Evolutionary conservation across 2,888 invertebrate species (phyloP).

Genomic region (Diplolepis rosae): DNA sequence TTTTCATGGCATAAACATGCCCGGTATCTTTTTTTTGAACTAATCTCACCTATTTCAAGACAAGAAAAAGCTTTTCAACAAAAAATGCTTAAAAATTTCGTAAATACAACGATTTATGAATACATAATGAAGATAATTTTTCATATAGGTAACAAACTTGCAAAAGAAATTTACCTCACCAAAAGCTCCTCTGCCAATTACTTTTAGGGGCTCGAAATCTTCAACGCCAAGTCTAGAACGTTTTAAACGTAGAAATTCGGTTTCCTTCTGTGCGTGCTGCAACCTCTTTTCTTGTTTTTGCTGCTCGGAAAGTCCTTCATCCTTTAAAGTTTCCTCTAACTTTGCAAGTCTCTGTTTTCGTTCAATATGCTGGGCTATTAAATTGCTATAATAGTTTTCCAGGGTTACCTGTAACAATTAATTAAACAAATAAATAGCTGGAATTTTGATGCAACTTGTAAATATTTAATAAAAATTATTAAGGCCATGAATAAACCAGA

Average conservation of each 20-base stretch:
- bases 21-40: constrained; percentile 99
- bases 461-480: no score
- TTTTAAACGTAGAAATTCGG: constrained; percentile 97
- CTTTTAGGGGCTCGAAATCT: constrained; percentile 98
- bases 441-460: no score
- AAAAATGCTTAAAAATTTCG: no score
- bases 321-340: constrained; percentile 97
- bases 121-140: no score
- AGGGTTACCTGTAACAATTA: constrained; percentile 85
- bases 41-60: constrained; percentile 83
- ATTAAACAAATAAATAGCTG: no score
- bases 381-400: constrained; percentile 99
- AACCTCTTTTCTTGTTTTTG: constrained; percentile 95
- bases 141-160: no score
- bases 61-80: background rate
- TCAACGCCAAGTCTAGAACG: constrained; percentile 96
- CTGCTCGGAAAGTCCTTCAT: constrained; percentile 94
- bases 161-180: constrained; percentile 82
- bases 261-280: constrained; percentile 98
- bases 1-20: constrained; percentile 99
- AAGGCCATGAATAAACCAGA: no score
- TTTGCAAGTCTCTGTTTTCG: constrained; percentile 95
- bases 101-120: no score
- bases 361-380: constrained; percentile 97
- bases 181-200: constrained; percentile 94